Percentiles rank a stretch among this genome's conserved stretches.
phyloP scores from a whole-genome alignment of 1,140 invertebrate genomes.

The Vanessa tameamea region DNA sequence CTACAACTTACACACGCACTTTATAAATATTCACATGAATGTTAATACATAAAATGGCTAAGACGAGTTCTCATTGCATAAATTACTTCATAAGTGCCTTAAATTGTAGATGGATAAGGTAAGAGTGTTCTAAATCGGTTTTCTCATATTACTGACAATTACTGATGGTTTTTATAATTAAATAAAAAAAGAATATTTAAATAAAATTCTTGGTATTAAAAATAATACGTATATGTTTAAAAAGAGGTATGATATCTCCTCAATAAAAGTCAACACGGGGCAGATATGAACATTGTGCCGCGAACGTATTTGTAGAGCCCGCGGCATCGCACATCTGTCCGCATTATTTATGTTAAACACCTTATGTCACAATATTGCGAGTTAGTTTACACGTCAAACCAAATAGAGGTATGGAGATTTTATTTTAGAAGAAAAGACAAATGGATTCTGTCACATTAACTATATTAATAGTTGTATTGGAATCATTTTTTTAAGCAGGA shows the following conservation, averaged over 20 bases:
- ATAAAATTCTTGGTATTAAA: neutral
- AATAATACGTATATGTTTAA: neutral
- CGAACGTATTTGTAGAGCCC: conserved; percentile 74
- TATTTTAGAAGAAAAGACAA: conserved; percentile 54
- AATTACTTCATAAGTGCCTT: neutral
- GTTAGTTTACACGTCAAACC: conserved; percentile 61
- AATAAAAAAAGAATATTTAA: neutral
- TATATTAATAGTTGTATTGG: neutral
- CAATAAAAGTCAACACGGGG: conserved; percentile 13
- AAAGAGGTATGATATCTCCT: conserved; percentile 22
- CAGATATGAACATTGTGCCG: conserved; percentile 55
- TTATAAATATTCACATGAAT: conserved; percentile 2
- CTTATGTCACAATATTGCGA: conserved; percentile 80
- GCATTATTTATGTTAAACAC: conserved; percentile 81
- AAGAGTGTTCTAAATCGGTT: too few relatives aligned
- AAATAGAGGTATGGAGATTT: conserved; percentile 54
- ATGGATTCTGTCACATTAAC: conserved; percentile 3
- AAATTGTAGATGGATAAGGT: neutral
- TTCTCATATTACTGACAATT: too few relatives aligned
- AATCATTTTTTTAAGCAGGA: neutral
- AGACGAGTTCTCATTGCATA: neutral
- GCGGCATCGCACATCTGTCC: conserved; percentile 75
- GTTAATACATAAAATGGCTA: neutral
- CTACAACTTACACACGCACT: conserved; percentile 35
- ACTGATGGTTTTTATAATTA: too few relatives aligned